A percentile compares a stretch with the other conserved stretches of the same genome.
These are phyloP conservation scores for Macrosiphum euphorbiae DNA, from an alignment of 2,888 invertebrate species.

Conservation along the genomic window DNA sequence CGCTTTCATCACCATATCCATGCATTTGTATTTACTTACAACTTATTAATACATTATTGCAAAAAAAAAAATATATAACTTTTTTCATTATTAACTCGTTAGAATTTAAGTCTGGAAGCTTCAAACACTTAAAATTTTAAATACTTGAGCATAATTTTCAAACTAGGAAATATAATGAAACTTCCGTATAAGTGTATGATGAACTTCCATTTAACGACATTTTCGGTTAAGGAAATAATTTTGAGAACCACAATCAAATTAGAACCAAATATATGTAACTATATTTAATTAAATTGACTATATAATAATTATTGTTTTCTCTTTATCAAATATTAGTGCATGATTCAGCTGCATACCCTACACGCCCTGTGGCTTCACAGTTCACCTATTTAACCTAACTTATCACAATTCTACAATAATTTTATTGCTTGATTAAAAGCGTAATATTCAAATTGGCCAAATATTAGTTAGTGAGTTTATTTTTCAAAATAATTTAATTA, in stretches of 20 bases:
- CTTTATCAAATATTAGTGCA: neutral
- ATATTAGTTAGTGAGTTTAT: too few relatives aligned
- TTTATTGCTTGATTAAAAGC: neutral
- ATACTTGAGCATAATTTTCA: neutral
- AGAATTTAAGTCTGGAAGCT: too few relatives aligned
- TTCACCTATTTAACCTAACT: neutral
- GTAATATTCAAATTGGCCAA: neutral
- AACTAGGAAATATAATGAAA: neutral
- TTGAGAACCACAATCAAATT: too few relatives aligned
- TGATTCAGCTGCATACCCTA: neutral
- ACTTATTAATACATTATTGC: neutral
- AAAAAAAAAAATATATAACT: neutral
- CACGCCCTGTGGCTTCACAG: neutral
- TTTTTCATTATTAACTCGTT: too few relatives aligned
- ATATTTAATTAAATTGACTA: neutral
- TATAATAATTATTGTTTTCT: neutral
- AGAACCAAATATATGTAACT: neutral
- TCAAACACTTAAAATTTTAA: neutral
- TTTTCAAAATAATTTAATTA: too few relatives aligned
- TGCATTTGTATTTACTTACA: neutral
- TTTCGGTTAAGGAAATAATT: too few relatives aligned
- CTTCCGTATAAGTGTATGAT: too few relatives aligned
- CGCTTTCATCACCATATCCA: neutral
- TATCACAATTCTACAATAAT: neutral
- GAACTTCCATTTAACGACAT: too few relatives aligned